Evolutionary conservation across 2,797 vertebrate species (phyloP), one percentile per base, ranked within the genome.

Genomic region (Aphelocoma californica): DNA sequence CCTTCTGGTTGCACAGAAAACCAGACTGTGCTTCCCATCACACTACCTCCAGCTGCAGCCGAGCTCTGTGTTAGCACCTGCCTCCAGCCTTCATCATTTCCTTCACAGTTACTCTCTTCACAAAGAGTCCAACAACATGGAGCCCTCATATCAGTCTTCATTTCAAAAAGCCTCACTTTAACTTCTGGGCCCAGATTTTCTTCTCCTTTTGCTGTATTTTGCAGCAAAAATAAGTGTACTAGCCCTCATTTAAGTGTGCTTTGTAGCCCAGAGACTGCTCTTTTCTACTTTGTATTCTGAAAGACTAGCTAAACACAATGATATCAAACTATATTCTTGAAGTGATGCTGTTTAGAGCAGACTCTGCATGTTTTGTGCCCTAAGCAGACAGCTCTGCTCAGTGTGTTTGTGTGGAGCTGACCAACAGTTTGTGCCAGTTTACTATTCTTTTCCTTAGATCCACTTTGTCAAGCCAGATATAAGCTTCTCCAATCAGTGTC

Each of bases 391-490:
- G 62, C 36, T 94, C 91, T 94, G 96, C 97, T 92, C 98, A 99
- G 81, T 99, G 99, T 50, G 98, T 98, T 96, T 98, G 99, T 92
- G 98, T 98, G 80, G 99, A 98, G 96, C 98, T 99, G 98, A 98
- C 98, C 61, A 99, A 98, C 90, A 99, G 98, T 97, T 99, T 99
- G 98, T 99, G 99, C 99, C 99, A 99, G 98, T 99, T 99, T 95
- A 99, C 99, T 92, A 98, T 98, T 96, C 99, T 98, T 98, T 99
- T 99, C 95, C 99, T 98, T 98, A 99, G 99, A 98, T 99, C 99
- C 97, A 99, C 99, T 98, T 99, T 99, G 98, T 99, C 99, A 95
- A 99, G 98, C 99, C 99, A 99, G 97, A 99, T 99, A 97, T 99
- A 99, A 83, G 99, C 99, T 97, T 99, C 99, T 3, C 99, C 99